These are phyloP conservation scores for Bucorvus abyssinicus DNA, from an alignment of 2,797 vertebrate species.

Conservation along the genomic window DNA sequence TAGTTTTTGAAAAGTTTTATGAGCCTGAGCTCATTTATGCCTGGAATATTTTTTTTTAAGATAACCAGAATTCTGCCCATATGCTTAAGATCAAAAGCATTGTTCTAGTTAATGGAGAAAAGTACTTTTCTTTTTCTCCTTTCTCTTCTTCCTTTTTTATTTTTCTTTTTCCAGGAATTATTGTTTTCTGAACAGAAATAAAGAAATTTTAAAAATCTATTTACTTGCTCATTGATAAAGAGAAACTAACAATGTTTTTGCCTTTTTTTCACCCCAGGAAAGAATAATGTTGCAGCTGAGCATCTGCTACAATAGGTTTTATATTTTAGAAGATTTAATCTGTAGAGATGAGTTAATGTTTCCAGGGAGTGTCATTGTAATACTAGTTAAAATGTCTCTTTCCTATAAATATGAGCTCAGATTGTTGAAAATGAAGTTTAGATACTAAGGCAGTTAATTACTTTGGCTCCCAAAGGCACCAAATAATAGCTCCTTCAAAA, in stretches of 20 bases:
- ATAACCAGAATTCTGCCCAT: neutral
- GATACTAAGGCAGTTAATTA: constrained; percentile 41
- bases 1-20: neutral
- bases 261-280: neutral
- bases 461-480: constrained; percentile 39
- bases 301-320: neutral
- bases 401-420: constrained; percentile 33
- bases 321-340: constrained; percentile 15
- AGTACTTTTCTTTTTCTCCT: neutral
- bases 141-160: neutral
- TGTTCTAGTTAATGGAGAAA: neutral
- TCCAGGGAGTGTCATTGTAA: constrained; percentile 5
- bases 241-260: neutral
- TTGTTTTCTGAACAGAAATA: neutral
- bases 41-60: neutral
- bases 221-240: neutral
- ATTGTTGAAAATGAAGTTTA: constrained; percentile 40
- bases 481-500: constrained; percentile 53
- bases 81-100: neutral
- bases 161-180: neutral
- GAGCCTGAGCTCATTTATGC: neutral
- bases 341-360: constrained; percentile 25
- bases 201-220: neutral
- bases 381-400: neutral
- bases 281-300: neutral